phyloP scores from a whole-genome alignment of 2,113 vertebrate genomes.

The Paratilapia polleni region DNA sequence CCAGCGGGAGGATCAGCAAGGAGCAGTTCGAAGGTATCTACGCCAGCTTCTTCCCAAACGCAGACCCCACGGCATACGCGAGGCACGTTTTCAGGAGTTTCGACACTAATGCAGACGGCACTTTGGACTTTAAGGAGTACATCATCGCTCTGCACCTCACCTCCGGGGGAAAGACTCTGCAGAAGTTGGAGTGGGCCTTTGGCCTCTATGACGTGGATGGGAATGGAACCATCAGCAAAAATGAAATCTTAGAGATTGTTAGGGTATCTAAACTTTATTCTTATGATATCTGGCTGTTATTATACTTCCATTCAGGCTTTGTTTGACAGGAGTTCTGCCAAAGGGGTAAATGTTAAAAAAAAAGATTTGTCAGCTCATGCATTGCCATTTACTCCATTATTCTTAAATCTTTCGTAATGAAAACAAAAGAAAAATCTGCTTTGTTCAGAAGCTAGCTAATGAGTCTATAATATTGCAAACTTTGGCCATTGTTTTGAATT shows the following conservation, averaged over 20 bases:
- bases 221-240: conserved; percentile 86
- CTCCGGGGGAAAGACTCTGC: conserved; percentile 83
- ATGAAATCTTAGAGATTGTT: conserved; percentile 84
- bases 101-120: conserved; percentile 85
- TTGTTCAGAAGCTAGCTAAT: no score
- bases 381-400: no score
- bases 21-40: conserved; percentile 86
- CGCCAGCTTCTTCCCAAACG: conserved; percentile 85
- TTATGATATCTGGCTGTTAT: neutral
- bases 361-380: no score
- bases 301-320: neutral
- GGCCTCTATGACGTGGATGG: conserved; percentile 86
- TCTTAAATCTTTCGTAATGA: no score
- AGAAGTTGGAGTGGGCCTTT: conserved; percentile 87
- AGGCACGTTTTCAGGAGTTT: conserved; percentile 86
- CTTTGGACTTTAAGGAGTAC: conserved; percentile 87
- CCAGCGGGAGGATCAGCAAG: conserved; percentile 81
- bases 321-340: no score
- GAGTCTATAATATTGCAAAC: no score
- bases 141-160: conserved; percentile 86
- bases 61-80: conserved; percentile 81
- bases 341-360: no score
- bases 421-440: no score
- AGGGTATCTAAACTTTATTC: conserved; percentile 59
- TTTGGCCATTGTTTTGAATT: neutral